Base-by-base conservation (phyloP, 2,797 vertebrate species). In the Gallirallus australis region DNA sequence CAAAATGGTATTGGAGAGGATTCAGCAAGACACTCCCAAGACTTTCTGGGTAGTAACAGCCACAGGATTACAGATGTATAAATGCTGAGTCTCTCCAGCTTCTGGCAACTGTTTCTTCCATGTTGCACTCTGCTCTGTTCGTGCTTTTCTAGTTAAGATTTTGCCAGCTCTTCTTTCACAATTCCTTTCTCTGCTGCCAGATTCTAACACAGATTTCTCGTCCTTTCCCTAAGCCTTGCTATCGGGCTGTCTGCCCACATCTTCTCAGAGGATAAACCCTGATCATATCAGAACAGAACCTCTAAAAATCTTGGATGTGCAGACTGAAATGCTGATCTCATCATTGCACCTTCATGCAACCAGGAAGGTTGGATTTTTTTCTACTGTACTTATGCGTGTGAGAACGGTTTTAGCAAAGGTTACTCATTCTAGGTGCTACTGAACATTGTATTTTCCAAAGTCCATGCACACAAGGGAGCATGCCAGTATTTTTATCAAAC, bases 1-100 rank as follows among this genome's bases (percentile, higher is more conserved):
- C 78, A 83, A 90, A 89, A 79, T 65, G 61, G 52, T 79, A 25
- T 80, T 94, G 96, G 90, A 88, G 61, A 84, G 52, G 82, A 78
- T 92, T 92, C 92, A 94, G 79, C 16, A 50, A 35, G 93, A 88
- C 89, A 96, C 90, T 96, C 96, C 95, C 87, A 90, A 89, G 39
- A 78, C 20, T 53, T 69, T 82, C 53, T 86, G 77, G 53, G 42
- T 68, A 72, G 64, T 21, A 87, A 78, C 40, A 85, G 48, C 83
- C 80, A 64, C 82, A 77, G 53, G 35, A 84, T 47, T 90, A 56
- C 31, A 95, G 86, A 33, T 27, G 18, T 24, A 40, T 16, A 86
- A 84, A 39, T 37, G 6, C 25, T 88, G 14, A 7, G 54, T 68
- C 24, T 11, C 45, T 75, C 11, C 60, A 94, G 42, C 23, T 86